phyloP scores from a whole-genome alignment of 2,113 vertebrate genomes.

The Cyanocitta stelleri region DNA sequence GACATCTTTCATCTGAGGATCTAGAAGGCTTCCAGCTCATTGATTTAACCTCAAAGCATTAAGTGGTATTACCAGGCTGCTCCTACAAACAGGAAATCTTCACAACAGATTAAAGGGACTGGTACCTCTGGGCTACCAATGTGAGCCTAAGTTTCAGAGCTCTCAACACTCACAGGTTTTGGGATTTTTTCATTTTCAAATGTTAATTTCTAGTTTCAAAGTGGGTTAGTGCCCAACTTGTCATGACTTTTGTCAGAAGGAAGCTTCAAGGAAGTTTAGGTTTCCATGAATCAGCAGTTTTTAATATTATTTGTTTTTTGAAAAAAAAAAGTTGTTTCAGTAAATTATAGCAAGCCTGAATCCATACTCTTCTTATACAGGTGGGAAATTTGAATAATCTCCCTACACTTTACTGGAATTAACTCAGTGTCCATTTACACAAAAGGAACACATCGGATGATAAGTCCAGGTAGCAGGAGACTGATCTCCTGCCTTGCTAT shows the following conservation, averaged over 20 bases:
- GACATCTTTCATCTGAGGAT: background rate
- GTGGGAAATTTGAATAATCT: background rate
- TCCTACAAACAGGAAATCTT: background rate
- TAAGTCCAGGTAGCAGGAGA: background rate
- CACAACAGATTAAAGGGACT: background rate
- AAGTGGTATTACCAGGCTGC: background rate
- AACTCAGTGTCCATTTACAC: background rate
- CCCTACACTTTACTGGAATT: background rate
- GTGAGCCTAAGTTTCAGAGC: background rate
- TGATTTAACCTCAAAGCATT: slow-evolving; percentile 12
- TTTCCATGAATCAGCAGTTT: background rate
- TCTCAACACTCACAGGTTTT: background rate
- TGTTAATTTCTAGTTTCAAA: background rate
- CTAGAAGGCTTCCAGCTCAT: background rate
- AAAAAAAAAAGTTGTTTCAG: background rate
- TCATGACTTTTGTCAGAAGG: background rate
- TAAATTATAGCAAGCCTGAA: background rate
- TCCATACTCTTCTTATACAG: background rate
- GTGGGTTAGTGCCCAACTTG: background rate
- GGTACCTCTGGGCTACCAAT: background rate
- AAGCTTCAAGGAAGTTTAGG: background rate
- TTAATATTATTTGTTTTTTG: background rate
- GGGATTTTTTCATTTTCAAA: background rate
- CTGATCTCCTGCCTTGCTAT: background rate
- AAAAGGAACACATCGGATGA: accelerated